Base-by-base conservation (phyloP, 2,797 vertebrate species). In the Acrossocheilus wenchowensis region DNA sequence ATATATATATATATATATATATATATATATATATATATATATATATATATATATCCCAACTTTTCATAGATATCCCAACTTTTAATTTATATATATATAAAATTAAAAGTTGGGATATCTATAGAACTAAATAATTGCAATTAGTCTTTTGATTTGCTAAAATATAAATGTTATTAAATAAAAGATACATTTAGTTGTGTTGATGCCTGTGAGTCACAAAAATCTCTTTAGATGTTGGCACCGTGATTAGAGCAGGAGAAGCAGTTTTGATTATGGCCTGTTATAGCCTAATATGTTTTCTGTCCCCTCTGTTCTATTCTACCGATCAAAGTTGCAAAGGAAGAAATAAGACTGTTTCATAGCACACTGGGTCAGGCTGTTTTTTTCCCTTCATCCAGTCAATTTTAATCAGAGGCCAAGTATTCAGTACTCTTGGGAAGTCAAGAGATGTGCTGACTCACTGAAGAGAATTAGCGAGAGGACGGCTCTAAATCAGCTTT, bases 391-490 rank as follows among this genome's bases (percentile, higher is more conserved):
- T 82, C 83, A 86, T 74, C 69, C 43, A 89, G 83, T 90, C 89
- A 86, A 86, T 85, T 88, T 81, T 79, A 89, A 87, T 88, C 86
- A 36, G 64, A 90, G 88, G 74, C 85, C 85, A 81, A 88, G 74
- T 89, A 86, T 85, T 89, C 50, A 85, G 77, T 78, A 72, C 85
- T 87, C 30, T 41, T 84, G 84, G 75, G 52, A 84, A 73, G 81
- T 52, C 62, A 66, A 43, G 84, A 78, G 57, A 86, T 87, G 43
- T 87, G 73, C 78, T 84, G 54, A 84, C 79, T 57, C 84, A 82
- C 86, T 86, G 84, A 85, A 88, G 79, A 85, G 68, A 81, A 85
- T 88, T 82, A 89, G 73, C 88, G 72, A 82, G 81, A 78, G 78
- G 57, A 73, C 19, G 14, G 52, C 60, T 68, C 50, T 43, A 74